Conservation (phyloP, 2,888 invertebrate genomes). For the Cheilosia soror region DNA sequence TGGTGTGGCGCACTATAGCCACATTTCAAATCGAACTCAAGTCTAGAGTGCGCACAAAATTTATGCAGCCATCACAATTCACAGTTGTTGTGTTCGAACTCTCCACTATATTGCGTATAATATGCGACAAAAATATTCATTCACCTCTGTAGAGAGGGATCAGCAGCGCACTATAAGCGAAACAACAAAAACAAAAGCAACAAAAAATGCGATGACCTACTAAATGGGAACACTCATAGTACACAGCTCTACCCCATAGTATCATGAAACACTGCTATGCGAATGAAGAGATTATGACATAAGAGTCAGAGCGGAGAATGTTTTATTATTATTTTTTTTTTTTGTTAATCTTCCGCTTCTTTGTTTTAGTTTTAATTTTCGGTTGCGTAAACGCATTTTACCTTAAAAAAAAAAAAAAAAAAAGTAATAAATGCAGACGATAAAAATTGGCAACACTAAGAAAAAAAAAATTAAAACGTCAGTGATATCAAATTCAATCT, state of each 20-base stretch:
- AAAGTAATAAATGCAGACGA: conserved; percentile 33
- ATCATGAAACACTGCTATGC: conserved; percentile 27
- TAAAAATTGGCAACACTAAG: conserved; percentile 49
- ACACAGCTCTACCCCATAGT: conserved; percentile 52
- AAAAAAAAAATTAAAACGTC: conserved; percentile 18
- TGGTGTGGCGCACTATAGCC: conserved; percentile 19
- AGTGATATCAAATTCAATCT: conserved; percentile 37
- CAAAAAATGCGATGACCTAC: conserved; percentile 67
- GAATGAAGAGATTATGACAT: conserved; percentile 67
- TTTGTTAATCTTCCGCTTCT: conserved; percentile 59
- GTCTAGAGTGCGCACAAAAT: conserved; percentile 49
- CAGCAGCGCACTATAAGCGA: conserved; percentile 10
- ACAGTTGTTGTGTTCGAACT: conserved; percentile 29
- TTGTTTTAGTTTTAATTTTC: conserved; percentile 52
- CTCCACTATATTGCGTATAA: conserved; percentile 52
- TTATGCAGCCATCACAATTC: conserved; percentile 28
- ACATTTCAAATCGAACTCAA: conserved; percentile 42
- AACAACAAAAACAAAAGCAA: conserved; percentile 5
- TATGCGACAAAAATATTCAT: conserved; percentile 60
- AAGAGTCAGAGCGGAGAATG: conserved; percentile 45
- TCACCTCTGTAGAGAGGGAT: conserved; percentile 36
- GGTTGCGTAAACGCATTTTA: conserved; percentile 66
- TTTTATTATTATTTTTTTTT: conserved; percentile 10
- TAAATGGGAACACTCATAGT: conserved; percentile 57
- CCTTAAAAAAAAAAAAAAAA: conserved; percentile 8